Conservation (phyloP, 30 jellyfish, hydroid and myxozoan genomes). For the Aurelia aurita region DNA sequence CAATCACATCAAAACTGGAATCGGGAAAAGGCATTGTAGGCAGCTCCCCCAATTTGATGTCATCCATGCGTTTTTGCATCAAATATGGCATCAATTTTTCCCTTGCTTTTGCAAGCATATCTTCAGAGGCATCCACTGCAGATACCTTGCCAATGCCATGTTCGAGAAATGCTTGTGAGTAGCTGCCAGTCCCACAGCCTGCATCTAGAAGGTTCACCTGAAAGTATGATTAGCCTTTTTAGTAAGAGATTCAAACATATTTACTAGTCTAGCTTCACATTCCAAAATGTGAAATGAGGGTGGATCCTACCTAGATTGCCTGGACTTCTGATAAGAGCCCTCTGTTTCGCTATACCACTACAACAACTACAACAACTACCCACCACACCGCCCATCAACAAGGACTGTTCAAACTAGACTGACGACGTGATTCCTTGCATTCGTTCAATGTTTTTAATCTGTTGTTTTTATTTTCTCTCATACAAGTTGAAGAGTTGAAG, state of each 20-base stretch:
- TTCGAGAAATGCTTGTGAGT: constrained; percentile 75
- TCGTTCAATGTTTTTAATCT: too few relatives aligned
- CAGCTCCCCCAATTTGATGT: constrained; percentile 32
- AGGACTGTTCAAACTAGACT: too few relatives aligned
- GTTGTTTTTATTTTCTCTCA: too few relatives aligned
- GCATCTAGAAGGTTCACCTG: constrained; percentile 89
- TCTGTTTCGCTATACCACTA: too few relatives aligned
- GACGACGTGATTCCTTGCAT: too few relatives aligned
- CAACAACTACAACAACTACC: too few relatives aligned
- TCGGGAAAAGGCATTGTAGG: constrained; percentile 86
- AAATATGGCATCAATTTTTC: constrained; percentile 44
- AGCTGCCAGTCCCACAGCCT: constrained; percentile 97
- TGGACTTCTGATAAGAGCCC: too few relatives aligned
- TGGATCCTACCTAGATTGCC: not conserved
- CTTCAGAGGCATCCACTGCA: constrained; percentile 82
- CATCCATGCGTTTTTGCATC: constrained; percentile 18
- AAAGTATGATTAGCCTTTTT: not conserved
- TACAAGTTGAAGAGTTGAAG: too few relatives aligned
- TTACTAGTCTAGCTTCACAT: not conserved
- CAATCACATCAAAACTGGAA: constrained; percentile 79
- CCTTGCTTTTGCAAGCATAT: constrained; percentile 72
- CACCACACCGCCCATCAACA: too few relatives aligned
- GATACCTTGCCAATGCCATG: constrained; percentile 81
- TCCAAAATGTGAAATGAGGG: not conserved
- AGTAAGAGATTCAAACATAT: not conserved